A percentile compares a stretch with the other conserved stretches of the same genome.
Evolutionary conservation across 2,797 vertebrate species (phyloP).

Genomic region (Melanotaenia boesemani): DNA sequence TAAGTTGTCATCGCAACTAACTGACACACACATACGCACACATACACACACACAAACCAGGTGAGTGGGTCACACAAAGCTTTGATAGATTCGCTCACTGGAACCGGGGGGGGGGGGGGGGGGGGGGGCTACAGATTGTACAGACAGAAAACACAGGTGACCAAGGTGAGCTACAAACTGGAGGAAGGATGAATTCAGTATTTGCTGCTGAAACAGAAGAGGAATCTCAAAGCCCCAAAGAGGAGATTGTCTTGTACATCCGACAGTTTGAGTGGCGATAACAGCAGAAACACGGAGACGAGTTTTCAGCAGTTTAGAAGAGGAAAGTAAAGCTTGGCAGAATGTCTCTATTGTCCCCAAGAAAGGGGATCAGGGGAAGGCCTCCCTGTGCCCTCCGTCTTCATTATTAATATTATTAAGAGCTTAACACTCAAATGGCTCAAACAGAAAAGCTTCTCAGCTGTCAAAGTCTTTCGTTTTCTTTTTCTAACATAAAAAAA

Average conservation of each 20-base stretch:
- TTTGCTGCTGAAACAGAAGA: constrained; percentile 14
- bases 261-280: constrained; percentile 35
- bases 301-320: constrained; percentile 32
- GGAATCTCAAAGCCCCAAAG: not conserved
- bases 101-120: too few relatives aligned
- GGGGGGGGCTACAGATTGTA: not conserved
- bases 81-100: constrained; percentile 9
- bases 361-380: constrained; percentile 28
- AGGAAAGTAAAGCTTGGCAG: constrained; percentile 48
- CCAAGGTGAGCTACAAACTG: constrained; percentile 1
- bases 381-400: constrained; percentile 27
- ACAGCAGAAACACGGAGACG: constrained; percentile 52
- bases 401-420: not conserved
- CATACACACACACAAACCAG: constrained; percentile 14
- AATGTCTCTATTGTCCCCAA: constrained; percentile 56
- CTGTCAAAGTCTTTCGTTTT: not conserved
- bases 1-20: constrained; percentile 70
- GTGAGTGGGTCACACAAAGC: constrained; percentile 1
- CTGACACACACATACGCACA: constrained; percentile 32
- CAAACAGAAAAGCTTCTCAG: not conserved
- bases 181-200: not conserved
- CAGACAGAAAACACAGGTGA: not conserved
- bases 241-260: not conserved
- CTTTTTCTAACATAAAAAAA: too few relatives aligned
- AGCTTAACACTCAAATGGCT: not conserved